Base-by-base conservation (phyloP, 2,888 invertebrate species). In the Amblyjoppa proteus region DNA sequence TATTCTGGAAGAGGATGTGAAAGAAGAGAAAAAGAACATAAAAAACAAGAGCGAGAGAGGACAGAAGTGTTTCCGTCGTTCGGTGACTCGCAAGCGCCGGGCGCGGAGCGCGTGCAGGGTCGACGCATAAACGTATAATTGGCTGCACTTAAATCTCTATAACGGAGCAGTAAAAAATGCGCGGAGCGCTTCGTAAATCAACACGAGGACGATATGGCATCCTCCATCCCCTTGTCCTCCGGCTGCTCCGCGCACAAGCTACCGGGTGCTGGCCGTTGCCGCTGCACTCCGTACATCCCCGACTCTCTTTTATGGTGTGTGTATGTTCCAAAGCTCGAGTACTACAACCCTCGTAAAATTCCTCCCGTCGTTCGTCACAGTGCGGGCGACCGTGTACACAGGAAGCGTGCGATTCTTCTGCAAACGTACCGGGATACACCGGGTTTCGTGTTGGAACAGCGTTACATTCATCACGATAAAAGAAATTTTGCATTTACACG, bases 111-210 rank as follows among this genome's bases (percentile, higher is more conserved):
- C 86, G 86, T 87, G 86, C 73, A 86, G 85, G 87, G 88, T 87
- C 87, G 88, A 88, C 88, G 90, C 91, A 91, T 92, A 93, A 93
- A 94, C 91, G 92, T 93, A 93, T 93, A 94, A 94, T 93, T 93
- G 93, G 92, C 91, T 90, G 91, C 92, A 91, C 93, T 93, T 93
- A 93, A 93, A 93, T 93, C 92, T 92, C 91, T 92, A 93, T 92
- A 93, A 93, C 91, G 89, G 89, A 90, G 93, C 91, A 91, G 91
- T 93, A 93, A 93, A 58, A 93, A 93, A 93, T 93, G 90, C 91
- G 88, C 88, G 88, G 90, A 90, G 90, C 91, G 90, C 89, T 90
- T 89, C 92, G 91, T 94, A 93, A 93, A 94, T 93, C 92, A 93
- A 92, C 90, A 90, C 90, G 90, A 88, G 91, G 90, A 92, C 91